Evolutionary conservation across 2,113 vertebrate genomes (phyloP), one percentile per base, ranked within the genome.

Genomic region (Xiphophorus couchianus): DNA sequence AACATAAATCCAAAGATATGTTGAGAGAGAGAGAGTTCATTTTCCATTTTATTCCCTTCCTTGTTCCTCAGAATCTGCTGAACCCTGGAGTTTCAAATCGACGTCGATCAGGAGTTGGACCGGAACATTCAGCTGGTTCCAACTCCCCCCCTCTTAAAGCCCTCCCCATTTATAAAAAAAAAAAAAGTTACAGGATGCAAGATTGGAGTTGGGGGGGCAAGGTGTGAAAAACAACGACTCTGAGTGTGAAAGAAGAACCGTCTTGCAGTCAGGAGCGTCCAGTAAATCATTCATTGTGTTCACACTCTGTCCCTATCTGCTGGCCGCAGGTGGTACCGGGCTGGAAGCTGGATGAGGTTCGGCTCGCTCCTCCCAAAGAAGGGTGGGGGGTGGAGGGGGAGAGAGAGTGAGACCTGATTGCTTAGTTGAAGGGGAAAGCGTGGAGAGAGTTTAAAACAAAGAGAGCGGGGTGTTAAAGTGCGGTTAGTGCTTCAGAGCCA

Each of bases 281-380:
- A 83, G 83, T 92, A 93, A 93, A 86, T 91, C 90, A 90, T 83
- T 86, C 79, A 80, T 81, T 87, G 89, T 85, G 84, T 92, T 88
- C 85, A 68, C 78, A 78, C 72, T 82, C 51, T 0, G 69, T 65
- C 74, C 84, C 83, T 93, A 90, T 92, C 92, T 93, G 84, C 74
- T 39, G 85, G 80, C 79, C 87, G 89, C 93, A 91, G 89, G 83
- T 85, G 83, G 80, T 58, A 76, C 31, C 62, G 27, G 68, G 81
- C 80, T 44, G 70, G 81, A 85, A 80, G 73, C 39, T 60, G 17
- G 62, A 77, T 37, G 69, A 80, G 80, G 71, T 82, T 80, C 51
- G 48, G 78, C 60, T 31, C 0, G 66, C 66, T 64, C 28, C 71
- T 80, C 68, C 80, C 69, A 62, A 22, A 7, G 33, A 35, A 8